Conservation (phyloP, 2,113 vertebrate species). For the Gulo gulo region DNA sequence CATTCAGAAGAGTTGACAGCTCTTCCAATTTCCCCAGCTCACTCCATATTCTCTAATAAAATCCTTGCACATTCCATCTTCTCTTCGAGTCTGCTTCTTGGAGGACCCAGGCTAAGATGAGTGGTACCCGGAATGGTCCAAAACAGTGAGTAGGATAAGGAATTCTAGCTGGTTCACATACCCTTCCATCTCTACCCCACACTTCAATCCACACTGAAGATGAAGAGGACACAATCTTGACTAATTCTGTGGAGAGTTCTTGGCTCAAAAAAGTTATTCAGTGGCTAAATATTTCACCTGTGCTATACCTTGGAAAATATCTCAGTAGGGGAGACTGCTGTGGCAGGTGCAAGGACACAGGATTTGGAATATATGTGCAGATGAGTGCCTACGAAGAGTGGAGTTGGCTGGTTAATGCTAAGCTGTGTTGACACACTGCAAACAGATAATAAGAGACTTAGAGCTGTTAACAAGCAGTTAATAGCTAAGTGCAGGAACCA, state of each 20-base stretch:
- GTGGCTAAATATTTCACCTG: neutral
- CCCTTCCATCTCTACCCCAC: neutral
- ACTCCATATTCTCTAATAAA: neutral
- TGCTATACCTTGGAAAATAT: neutral
- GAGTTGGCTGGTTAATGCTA: neutral
- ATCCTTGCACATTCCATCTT: neutral
- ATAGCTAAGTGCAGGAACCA: neutral
- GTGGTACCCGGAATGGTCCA: neutral
- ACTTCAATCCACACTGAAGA: neutral
- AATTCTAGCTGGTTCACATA: neutral
- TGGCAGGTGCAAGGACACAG: neutral
- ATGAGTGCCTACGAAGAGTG: neutral
- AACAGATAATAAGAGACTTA: slow-evolving; percentile 11
- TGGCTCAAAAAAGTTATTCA: neutral
- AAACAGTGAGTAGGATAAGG: neutral
- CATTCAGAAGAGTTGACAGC: neutral
- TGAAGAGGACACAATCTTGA: neutral
- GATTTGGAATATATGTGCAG: neutral
- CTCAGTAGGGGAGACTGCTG: neutral
- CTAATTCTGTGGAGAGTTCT: neutral
- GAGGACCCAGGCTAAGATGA: neutral
- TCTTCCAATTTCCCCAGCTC: neutral
- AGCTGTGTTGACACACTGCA: neutral
- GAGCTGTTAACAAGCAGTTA: slow-evolving; percentile 24
- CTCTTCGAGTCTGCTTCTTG: neutral